Evolutionary conservation across 2,113 vertebrate species (phyloP), one percentile per base, ranked within the genome.

Genomic region (Platysternon megacephalum): DNA sequence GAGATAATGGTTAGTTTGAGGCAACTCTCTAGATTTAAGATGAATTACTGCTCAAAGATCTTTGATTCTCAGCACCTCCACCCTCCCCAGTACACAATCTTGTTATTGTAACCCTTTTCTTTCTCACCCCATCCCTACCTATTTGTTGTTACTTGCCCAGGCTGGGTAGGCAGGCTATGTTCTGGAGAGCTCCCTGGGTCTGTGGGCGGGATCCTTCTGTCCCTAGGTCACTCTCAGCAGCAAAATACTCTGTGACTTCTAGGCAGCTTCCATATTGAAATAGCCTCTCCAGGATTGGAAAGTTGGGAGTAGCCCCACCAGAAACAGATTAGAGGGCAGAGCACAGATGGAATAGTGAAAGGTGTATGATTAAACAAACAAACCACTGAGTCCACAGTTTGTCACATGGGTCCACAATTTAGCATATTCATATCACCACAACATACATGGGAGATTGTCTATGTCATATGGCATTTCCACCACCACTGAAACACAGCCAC

Each of bases 241-340:
- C 89, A 76, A 49, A 78, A 29, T 61, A 85, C 85, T 53, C 56
- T 82, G 21, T 79, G 84, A 93, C 56, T 51, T 89, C 49, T 29
- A 81, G 4, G 11, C 48, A 78, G 24, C 4, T 29, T 82, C 48
- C 24, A 14, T 78, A 35, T 83, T 91, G 53, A 61, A 32, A 61
- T 53, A 29, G 56, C 56, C 26, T 58, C 11, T 58, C 56, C 17
- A 52, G 29, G 49, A 79, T 83, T 94, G 28, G 87, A 53, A 92
- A 93, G 8, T 1, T 86, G 89, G 49, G 91, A 93, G 88, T 93
- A 95, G n/a, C 95, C 89, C 95, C 94, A 93, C 88, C 87, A 55
- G 90, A 91, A 97, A 96, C 95, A 89, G 76, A 82, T 76, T 89
- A 92, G 91, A 90, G 76, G 83, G 78, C 46, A 80, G 91, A 86